Evolutionary conservation across 2,113 vertebrate genomes (phyloP), one percentile per base, ranked within the genome.

Genomic region (Ictalurus furcatus): DNA sequence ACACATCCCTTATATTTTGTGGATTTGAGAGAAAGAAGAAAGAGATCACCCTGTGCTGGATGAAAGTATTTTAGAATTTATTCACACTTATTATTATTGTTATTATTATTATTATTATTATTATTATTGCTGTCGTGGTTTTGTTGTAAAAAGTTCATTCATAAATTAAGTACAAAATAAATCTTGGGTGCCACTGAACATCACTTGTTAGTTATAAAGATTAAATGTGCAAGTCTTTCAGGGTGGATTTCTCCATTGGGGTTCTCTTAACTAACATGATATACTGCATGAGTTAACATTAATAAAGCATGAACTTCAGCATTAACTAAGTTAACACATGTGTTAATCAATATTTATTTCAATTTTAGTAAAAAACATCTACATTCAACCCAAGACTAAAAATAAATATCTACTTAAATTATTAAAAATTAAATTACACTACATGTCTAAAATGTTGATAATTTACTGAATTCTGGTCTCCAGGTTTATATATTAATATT

Each of bases 1-100:
- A 69, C 21, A 16, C 61, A 78, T 84, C 84, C 28, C 40, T 83
- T 34, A 59, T 56, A 85, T 59, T 30, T 89, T 87, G 67, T 59
- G 30, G 87, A 54, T 88, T 84, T 84, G 61, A 82, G 61, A n/a
- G 28, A 13, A 30, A 69, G 34, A 40, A 40, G 23, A 56, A 81
- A 23, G n/a, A 65, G 17, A 12, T 17, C 74, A 65, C 8, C 1
- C 23, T 58, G 14, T 48, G 8, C 44, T 37, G 48, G n/a, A 58
- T 73, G 56, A 59, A 54, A 59, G 2, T 16, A 23, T 40, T 76
- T 34, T 19, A 37, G 11, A 40, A 74, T 30, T 30, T 73, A 8
- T 73, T 73, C 69, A 71, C 16, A 7, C 37, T 40, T 3, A 63
- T 28, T 73, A 63, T 44, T 40, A 84, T 44, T 52, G 65, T 76